Conservation (phyloP, 92 coral and sea anemone species). For the Parazoanthus darwini region DNA sequence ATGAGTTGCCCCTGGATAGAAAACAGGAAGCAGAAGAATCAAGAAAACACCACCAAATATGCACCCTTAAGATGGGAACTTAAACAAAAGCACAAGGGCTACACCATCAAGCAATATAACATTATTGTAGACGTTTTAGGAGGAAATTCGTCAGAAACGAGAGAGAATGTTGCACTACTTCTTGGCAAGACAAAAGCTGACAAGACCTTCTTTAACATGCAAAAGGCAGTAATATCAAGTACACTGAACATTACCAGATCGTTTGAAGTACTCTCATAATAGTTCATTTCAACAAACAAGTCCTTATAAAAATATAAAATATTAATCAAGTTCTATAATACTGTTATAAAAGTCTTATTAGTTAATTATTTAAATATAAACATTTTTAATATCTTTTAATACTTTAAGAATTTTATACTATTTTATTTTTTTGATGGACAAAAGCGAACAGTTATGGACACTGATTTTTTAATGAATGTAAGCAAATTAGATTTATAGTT, state of each 20-base stretch:
- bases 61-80: conserved; percentile 44
- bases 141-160: conserved; percentile 29
- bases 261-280: conserved; percentile 4
- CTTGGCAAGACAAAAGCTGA: conserved; percentile 33
- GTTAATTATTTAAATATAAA: not conserved
- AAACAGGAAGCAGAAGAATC: conserved; percentile 44
- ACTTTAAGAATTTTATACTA: conserved; percentile 11
- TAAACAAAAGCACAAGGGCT: conserved; percentile 41
- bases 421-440: conserved; percentile 1
- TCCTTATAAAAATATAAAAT: not conserved
- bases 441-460: conserved; percentile 25
- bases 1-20: conserved; percentile 49
- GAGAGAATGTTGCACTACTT: conserved; percentile 25
- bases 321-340: not conserved
- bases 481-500: conserved; percentile 7
- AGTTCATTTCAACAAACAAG: conserved; percentile 7
- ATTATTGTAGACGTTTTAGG: not conserved
- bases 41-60: conserved; percentile 32
- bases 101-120: conserved; percentile 37
- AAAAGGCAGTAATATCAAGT: conserved; percentile 31
- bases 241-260: conserved; percentile 31
- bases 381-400: conserved; percentile 2
- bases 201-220: conserved; percentile 14
- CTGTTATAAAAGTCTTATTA: not conserved
- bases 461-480: conserved; percentile 19